Conservation (phyloP, 1,140 invertebrate genomes). For the Hyles vespertilio region DNA sequence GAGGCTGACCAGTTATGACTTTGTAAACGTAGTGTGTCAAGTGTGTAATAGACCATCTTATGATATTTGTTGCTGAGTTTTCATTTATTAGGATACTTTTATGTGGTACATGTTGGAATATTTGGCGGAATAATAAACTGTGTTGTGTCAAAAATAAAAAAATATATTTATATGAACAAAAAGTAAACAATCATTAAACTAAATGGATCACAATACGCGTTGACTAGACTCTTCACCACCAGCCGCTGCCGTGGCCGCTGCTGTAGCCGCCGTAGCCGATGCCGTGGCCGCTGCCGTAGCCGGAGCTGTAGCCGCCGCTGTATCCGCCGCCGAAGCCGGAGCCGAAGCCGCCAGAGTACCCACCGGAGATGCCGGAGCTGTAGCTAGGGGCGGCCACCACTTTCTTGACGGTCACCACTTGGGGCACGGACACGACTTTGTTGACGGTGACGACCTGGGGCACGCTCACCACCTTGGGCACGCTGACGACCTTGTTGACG, state of each 20-base stretch:
- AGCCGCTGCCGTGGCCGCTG: constrained; percentile 8
- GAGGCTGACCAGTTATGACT: no score
- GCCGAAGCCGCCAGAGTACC: neutral
- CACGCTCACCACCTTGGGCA: constrained; percentile 31
- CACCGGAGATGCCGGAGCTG: constrained; percentile 4
- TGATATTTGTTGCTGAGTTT: no score
- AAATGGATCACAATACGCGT: neutral
- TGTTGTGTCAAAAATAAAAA: no score
- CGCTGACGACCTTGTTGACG: constrained; percentile 38
- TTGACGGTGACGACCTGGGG: constrained; percentile 32
- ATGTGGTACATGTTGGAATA: no score
- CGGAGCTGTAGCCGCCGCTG: constrained; percentile 11
- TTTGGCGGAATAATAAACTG: no score
- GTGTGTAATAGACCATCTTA: no score
- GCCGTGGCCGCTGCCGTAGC: constrained; percentile 13
- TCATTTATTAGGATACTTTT: neutral
- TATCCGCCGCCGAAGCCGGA: constrained; percentile 27
- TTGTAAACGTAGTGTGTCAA: no score
- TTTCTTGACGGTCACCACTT: constrained; percentile 27
- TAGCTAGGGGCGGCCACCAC: constrained; percentile 11
- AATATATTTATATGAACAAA: no score
- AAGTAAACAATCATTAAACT: neutral
- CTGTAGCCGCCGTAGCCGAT: constrained; percentile 14
- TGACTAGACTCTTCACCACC: constrained; percentile 13
- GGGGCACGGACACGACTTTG: constrained; percentile 26